Evolutionary conservation across 2,113 vertebrate genomes (phyloP).

Genomic region (Xyliphius kryptos): DNA sequence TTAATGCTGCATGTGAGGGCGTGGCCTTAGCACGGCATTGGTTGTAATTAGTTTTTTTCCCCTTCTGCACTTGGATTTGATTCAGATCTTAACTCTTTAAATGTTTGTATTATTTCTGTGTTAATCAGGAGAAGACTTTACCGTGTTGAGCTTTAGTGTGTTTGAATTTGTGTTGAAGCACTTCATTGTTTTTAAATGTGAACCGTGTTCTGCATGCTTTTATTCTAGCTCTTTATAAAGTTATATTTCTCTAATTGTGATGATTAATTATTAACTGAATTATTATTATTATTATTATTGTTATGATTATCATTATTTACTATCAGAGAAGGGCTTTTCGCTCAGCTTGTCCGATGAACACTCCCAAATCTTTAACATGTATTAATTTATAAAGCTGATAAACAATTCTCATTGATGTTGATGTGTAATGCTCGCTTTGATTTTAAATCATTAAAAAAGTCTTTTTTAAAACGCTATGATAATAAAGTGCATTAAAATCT

Average conservation of each 20-base stretch:
- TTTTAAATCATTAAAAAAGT: conserved; percentile 23
- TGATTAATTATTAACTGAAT: no score
- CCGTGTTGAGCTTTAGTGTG: conserved; percentile 75
- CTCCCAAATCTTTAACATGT: conserved; percentile 10
- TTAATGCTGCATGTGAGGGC: neutral
- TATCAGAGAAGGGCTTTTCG: conserved; percentile 31
- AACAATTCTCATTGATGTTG: conserved; percentile 25
- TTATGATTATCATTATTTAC: no score
- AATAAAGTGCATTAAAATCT: conserved; percentile 21
- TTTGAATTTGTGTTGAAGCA: conserved; percentile 87
- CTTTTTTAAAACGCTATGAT: conserved; percentile 25
- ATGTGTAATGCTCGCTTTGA: conserved; percentile 31
- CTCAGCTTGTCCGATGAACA: conserved; percentile 25
- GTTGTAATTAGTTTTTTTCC: conserved; percentile 3
- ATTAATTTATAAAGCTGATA: conserved; percentile 27
- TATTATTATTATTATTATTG: conserved; percentile 40
- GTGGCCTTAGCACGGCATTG: neutral
- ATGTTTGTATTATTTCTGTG: conserved; percentile 88
- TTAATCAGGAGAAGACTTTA: conserved; percentile 83
- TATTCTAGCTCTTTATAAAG: conserved; percentile 52
- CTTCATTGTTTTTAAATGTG: conserved; percentile 86
- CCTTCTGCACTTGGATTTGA: conserved; percentile 23
- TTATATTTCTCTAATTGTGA: conserved; percentile 43
- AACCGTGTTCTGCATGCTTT: conserved; percentile 66
- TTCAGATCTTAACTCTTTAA: conserved; percentile 50